Conservation (phyloP, 2,113 vertebrate species). For the Amphiprion percula region DNA sequence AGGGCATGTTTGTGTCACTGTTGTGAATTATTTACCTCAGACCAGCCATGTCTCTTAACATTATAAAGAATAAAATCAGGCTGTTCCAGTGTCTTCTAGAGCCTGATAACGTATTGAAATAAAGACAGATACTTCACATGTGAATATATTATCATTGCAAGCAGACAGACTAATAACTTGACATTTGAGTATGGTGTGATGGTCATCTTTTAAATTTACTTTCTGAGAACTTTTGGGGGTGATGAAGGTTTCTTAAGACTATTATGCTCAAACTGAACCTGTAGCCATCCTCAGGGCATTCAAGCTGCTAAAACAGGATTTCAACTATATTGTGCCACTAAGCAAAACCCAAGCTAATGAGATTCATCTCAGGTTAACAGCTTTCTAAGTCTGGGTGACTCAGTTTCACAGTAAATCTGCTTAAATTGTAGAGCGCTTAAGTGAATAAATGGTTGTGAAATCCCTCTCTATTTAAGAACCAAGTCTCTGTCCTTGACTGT, state of each 20-base stretch:
- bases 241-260: not conserved
- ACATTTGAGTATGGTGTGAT: not conserved
- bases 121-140: not conserved
- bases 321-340: not conserved
- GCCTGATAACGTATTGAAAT: not conserved
- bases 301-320: slow-evolving; percentile 9
- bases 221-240: not conserved
- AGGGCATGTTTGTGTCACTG: no score
- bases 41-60: not conserved
- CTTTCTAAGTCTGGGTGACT: slow-evolving; percentile 18
- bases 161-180: not conserved
- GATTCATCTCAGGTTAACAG: slow-evolving; percentile 22
- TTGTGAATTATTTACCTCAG: slow-evolving; percentile 7
- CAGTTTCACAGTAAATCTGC: slow-evolving; percentile 41
- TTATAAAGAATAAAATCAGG: not conserved
- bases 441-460: slow-evolving; percentile 45
- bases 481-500: slow-evolving; percentile 54
- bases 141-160: not conserved
- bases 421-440: slow-evolving; percentile 38
- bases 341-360: slow-evolving; percentile 34
- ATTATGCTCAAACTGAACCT: no score
- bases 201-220: not conserved
- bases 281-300: no score
- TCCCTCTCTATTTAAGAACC: slow-evolving; percentile 12
- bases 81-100: not conserved